Evolutionary conservation across 1,140 invertebrate genomes (phyloP).

Genomic region (Drosophila subpulchrella): DNA sequence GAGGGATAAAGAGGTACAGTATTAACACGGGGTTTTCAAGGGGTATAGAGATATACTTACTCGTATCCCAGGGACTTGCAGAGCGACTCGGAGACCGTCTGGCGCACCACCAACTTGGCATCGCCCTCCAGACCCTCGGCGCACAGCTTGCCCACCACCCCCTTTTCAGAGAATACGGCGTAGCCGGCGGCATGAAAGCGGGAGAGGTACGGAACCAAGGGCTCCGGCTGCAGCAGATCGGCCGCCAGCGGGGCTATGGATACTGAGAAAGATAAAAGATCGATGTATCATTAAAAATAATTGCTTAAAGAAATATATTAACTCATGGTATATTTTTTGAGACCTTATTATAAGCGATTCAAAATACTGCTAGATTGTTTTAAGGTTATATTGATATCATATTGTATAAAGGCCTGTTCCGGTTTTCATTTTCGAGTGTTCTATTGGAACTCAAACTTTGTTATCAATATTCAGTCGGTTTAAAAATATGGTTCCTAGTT

Average conservation of each 20-base stretch:
- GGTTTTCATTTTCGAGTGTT: too few relatives aligned
- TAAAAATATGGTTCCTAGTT: too few relatives aligned
- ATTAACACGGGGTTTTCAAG: neutral
- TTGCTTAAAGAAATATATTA: neutral
- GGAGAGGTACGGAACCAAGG: constrained; percentile 87
- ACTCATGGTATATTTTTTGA: too few relatives aligned
- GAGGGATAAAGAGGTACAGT: neutral
- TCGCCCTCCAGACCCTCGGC: constrained; percentile 88
- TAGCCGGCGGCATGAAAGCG: constrained; percentile 90
- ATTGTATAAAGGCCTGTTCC: too few relatives aligned
- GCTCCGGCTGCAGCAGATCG: constrained; percentile 86
- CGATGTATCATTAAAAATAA: constrained; percentile 37
- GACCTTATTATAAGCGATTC: neutral
- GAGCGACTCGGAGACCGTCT: constrained; percentile 90
- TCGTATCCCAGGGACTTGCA: constrained; percentile 91
- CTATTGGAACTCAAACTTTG: too few relatives aligned
- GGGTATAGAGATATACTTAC: constrained; percentile 85
- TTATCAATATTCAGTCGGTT: too few relatives aligned
- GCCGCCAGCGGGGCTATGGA: constrained; percentile 89
- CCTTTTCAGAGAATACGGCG: constrained; percentile 93
- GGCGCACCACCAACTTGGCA: constrained; percentile 84
- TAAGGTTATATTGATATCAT: too few relatives aligned
- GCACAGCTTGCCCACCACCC: constrained; percentile 92
- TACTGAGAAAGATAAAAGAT: constrained; percentile 85
- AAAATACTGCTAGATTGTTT: neutral